Base-by-base conservation (phyloP, 2,888 invertebrate species). In the Limnephilus auricula region DNA sequence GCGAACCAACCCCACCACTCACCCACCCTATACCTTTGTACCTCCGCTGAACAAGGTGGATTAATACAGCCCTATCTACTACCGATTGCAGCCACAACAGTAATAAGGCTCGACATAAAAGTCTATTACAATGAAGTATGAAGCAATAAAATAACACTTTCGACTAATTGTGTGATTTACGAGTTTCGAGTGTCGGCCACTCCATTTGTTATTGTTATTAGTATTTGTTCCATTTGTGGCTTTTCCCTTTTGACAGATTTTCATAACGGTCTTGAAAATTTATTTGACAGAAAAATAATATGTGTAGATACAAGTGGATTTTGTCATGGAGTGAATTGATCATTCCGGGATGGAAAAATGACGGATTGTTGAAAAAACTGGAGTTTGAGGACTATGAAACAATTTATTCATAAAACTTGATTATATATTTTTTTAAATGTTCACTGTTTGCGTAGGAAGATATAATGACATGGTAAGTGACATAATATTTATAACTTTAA, bases 61-160 rank as follows among this genome's bases (percentile, higher is more conserved):
- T 50, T 50, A 65, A 65, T 65, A 65, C 65, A 65, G 18, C n/a
- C 9, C 65, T 25, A 65, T 25, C n/a, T n/a, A 65, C n/a, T 65
- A 25, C 65, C n/a, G 65, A 65, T 65, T 65, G 65, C 65, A 65
- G 34, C 34, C 10, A 18, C 82, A 25, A 15, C n/a, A 32, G 25
- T 82, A 82, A 82, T 82, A 82, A 82, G 34, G 9, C 32, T 82
- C 34, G 34, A 32, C 34, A 82, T 82, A 34, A 82, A 82, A 34
- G 82, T 82, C 82, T 25, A 34, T 82, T 82, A 82, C 82, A 32
- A 82, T 82, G 82, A 82, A 82, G 34, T 82, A 82, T 82, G 82
- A 82, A 82, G 82, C 82, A 31, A 82, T 82, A 37, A 82, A 82
- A 82, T 82, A 82, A 82, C 34, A 34, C 34, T 34, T 82, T 25